phyloP scores from a whole-genome alignment of 2,113 vertebrate species.

The Apus apus region DNA sequence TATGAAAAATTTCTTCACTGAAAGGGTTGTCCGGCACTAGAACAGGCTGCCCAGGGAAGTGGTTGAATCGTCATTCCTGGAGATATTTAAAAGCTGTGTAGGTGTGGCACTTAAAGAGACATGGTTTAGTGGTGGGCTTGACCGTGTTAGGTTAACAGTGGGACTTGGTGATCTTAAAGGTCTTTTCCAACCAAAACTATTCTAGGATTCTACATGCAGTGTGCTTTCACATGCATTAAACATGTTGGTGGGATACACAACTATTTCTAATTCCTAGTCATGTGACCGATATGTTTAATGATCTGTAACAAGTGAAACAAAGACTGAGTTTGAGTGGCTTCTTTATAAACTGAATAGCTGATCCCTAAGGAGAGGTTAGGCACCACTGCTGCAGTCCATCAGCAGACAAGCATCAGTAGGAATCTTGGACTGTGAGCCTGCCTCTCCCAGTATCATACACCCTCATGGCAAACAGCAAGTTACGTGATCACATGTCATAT shows the following conservation, averaged over 20 bases:
- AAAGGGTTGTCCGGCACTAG: too few species aligned
- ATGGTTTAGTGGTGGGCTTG: too few species aligned
- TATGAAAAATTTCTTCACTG: too few species aligned
- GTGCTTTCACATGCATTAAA: not conserved
- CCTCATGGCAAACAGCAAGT: not conserved
- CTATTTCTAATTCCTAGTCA: not conserved
- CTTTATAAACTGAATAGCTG: not conserved
- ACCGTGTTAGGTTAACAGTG: too few species aligned
- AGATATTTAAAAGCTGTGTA: too few species aligned
- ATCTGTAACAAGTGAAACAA: not conserved
- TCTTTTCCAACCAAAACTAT: too few species aligned
- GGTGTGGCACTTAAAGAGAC: too few species aligned
- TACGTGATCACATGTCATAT: not conserved
- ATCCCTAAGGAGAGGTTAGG: not conserved
- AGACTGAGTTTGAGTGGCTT: not conserved
- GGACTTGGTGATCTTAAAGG: too few species aligned
- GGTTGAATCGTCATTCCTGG: too few species aligned
- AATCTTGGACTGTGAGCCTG: not conserved
- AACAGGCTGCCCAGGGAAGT: too few species aligned
- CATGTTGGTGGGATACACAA: fast-evolving
- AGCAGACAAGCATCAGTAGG: not conserved
- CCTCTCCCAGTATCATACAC: not conserved
- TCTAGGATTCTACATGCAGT: not conserved
- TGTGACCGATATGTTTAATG: not conserved
- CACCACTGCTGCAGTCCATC: not conserved